Evolutionary conservation across 2,888 invertebrate species (phyloP), one percentile per base, ranked within the genome.

Genomic region (Cantharis rustica): DNA sequence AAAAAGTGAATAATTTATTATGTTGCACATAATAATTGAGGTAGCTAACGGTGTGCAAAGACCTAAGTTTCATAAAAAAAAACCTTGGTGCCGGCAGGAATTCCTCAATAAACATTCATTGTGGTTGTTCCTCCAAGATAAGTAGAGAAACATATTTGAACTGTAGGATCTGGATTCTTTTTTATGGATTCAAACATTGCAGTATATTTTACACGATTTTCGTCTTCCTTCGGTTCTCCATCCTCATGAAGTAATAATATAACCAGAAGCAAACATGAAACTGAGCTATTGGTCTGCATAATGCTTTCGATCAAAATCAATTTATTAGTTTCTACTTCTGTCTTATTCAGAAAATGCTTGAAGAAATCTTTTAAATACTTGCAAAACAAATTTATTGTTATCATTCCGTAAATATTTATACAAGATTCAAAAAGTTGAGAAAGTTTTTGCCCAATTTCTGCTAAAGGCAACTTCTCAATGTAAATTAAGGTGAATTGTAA

Each of bases 401-500:
- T 62, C 16, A 11, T 17, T 17, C 61, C 71, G 62, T 62, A 71
- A 20, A 23, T 71, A 4, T 23, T 26, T 5, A 20, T 20, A 7
- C 15, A n/a, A 17, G 20, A 15, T 9, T 15, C 62, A 23, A 31
- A 71, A 0, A 71, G 23, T 20, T 16, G 10, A 20, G 3, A 20
- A 71, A 71, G 10, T 16, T 15, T 61, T 5, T 62, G 15, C n/a
- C 20, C 71, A 62, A 71, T 23, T 20, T 71, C n/a, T 15, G 15
- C n/a, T 3, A 71, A 15, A 15, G 71, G 7, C 10, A 71, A 71
- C 62, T 62, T 62, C n/a, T 72, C 64, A 1, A 66, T 15, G 15
- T 66, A 66, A 10, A 75, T 78, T 16, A 68, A 62, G 13, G 70
- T 68, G 1, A 78, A 75, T 9, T 72, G 47, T 26, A 78, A 61